phyloP scores from a whole-genome alignment of 2,113 vertebrate genomes.

The Vulpes lagopus region DNA sequence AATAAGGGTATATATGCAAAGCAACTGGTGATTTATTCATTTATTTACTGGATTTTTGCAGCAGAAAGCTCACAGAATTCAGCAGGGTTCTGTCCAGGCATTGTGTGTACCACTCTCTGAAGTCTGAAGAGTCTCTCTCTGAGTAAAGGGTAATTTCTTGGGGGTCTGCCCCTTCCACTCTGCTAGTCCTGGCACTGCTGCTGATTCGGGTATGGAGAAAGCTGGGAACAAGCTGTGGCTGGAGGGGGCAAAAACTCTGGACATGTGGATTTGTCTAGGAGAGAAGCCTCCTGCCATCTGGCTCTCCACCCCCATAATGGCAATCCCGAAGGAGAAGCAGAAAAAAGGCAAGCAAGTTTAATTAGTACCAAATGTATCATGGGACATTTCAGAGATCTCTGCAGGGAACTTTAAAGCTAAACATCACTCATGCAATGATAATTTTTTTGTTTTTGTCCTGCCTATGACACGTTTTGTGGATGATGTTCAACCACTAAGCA shows the following conservation, averaged over 20 bases:
- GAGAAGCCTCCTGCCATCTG: constrained; percentile 62
- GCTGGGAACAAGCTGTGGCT: constrained; percentile 63
- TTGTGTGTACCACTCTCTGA: background rate
- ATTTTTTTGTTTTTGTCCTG: background rate
- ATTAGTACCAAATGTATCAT: constrained; percentile 56
- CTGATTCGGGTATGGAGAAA: background rate
- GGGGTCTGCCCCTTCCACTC: constrained; percentile 37
- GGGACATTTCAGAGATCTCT: constrained; percentile 48
- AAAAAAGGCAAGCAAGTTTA: constrained; percentile 52
- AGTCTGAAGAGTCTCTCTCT: background rate
- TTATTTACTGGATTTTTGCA: background rate
- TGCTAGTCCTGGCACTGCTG: background rate
- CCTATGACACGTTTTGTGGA: constrained; percentile 33
- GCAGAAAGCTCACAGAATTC: background rate
- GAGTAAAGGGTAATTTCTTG: background rate
- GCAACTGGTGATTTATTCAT: background rate
- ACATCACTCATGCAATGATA: constrained; percentile 35
- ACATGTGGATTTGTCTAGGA: constrained; percentile 5
- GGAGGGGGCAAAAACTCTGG: constrained; percentile 41
- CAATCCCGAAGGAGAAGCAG: constrained; percentile 52
- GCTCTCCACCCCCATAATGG: constrained; percentile 1
- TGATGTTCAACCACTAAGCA: constrained; percentile 38
- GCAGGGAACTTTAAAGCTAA: constrained; percentile 62
- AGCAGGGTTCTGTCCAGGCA: background rate
- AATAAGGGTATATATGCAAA: background rate